phyloP scores from a whole-genome alignment of 1,140 invertebrate species.

The Bombus difficillimus region DNA sequence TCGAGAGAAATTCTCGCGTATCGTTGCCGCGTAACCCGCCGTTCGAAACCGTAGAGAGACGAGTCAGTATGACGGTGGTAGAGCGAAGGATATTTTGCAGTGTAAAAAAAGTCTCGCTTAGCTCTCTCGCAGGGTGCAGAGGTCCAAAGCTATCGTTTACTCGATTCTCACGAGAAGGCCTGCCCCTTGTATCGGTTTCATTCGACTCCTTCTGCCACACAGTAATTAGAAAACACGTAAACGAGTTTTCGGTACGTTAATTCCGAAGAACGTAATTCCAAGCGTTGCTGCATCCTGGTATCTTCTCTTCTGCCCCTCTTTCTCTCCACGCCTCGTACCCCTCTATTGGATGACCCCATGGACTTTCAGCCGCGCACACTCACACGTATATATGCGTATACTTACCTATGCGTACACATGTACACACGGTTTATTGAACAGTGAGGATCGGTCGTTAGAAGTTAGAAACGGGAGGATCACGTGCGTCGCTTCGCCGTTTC shows the following conservation, averaged over 20 bases:
- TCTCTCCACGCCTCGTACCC: no score
- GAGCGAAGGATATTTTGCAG: not conserved
- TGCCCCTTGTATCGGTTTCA: slow-evolving; percentile 2
- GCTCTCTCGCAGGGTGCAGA: not conserved
- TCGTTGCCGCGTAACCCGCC: not conserved
- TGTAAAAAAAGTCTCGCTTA: not conserved
- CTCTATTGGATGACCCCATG: slow-evolving; percentile 59
- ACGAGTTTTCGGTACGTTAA: slow-evolving; percentile 70
- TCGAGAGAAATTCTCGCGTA: not conserved
- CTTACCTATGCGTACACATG: not conserved
- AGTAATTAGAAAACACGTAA: slow-evolving; percentile 66
- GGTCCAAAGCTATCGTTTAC: slow-evolving; percentile 21
- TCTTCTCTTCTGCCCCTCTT: slow-evolving; percentile 21
- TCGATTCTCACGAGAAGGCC: slow-evolving; percentile 28
- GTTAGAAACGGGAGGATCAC: slow-evolving; percentile 48
- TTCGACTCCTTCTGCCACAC: slow-evolving; percentile 30
- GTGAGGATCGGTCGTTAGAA: slow-evolving; percentile 64
- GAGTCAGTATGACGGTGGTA: not conserved
- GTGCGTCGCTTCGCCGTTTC: slow-evolving; percentile 54
- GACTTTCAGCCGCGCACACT: slow-evolving; percentile 56
- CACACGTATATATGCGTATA: not conserved
- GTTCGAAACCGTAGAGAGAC: not conserved
- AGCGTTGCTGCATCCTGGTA: slow-evolving; percentile 45
- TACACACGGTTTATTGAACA: slow-evolving; percentile 56
- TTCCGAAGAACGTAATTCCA: slow-evolving; percentile 64